Evolutionary conservation across 1,140 invertebrate genomes (phyloP), one percentile per base, ranked within the genome.

Genomic region (Pseudomyrmex cubaensis): DNA sequence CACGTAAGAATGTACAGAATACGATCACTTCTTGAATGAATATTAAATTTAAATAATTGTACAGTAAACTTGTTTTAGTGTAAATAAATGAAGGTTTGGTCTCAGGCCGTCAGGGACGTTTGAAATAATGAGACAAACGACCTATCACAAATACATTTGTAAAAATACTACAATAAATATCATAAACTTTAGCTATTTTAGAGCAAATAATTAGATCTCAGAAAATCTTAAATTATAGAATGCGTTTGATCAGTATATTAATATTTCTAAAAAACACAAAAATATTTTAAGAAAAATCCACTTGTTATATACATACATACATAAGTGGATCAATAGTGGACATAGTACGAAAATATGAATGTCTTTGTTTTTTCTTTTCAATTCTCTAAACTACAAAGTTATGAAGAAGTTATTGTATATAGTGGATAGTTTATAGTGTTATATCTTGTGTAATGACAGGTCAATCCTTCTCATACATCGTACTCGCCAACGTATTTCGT

Each of bases 81-180:
- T 12, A 25, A 22, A 78, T 70, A 56, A 22, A 1, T 80, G 44
- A 72, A 80, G 44, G 35, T 70, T 80, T 72, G 66, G 76, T 80
- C 54, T 72, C 76, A 80, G 76, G 76, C 66, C 66, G 54, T 80
- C 76, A 72, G 66, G 76, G 22, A 48, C 22, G n/a, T 59, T 70
- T 12, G 2, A 80, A 70, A 70, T 59, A 61, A 80, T 72, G 9
- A 61, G 12, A 59, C 10, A 7, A 2, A 22, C 66, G 56, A 80
- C 46, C 66, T 54, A 72, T 80, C 66, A 25, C 25, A n/a, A 70
- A 69, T 10, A 50, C 48, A 48, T 44, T n/a, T n/a, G 12, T 54
- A 5, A 12, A 56, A 67, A 77, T 0, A 15, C 13, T 8, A 59
- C 5, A 35, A 35, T 35, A 5, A 35, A 35, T 35, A 35, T 35